Evolutionary conservation across 2,113 vertebrate species (phyloP).

Genomic region (Campylomormyrus tamandua): DNA sequence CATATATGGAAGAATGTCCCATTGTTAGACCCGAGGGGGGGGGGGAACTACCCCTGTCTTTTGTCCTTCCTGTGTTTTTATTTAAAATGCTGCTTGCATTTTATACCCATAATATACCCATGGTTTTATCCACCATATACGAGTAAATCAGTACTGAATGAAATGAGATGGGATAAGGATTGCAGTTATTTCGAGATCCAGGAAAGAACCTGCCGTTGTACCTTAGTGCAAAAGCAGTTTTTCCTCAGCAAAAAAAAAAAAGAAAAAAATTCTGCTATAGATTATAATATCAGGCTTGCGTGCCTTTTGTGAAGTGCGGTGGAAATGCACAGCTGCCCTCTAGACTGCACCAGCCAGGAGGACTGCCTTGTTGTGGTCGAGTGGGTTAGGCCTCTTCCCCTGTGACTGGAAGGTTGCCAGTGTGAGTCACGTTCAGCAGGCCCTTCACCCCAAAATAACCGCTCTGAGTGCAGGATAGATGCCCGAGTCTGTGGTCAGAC

Average conservation of each 20-base stretch:
- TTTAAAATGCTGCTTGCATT: not conserved
- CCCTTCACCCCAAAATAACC: not conserved
- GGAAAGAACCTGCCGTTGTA: not conserved
- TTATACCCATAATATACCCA: not conserved
- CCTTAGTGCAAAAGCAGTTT: not conserved
- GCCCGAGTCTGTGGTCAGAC: not conserved
- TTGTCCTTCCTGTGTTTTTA: not conserved
- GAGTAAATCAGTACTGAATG: not conserved
- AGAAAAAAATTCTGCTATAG: not conserved
- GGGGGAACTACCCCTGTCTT: not conserved
- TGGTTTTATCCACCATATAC: not conserved
- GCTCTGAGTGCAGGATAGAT: not conserved
- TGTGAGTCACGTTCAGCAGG: not conserved
- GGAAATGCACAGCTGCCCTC: not conserved
- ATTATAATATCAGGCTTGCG: not conserved
- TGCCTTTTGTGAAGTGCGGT: not conserved
- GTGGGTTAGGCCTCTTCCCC: not conserved
- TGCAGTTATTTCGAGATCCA: not conserved
- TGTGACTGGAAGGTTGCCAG: not conserved
- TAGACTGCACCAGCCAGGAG: not conserved
- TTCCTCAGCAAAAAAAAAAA: not conserved
- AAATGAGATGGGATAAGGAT: not conserved
- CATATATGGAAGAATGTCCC: not conserved
- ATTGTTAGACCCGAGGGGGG: not conserved
- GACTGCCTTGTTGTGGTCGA: not conserved